Conservation (phyloP, 2,888 invertebrate species). For the Chloroclystis v-ata region DNA sequence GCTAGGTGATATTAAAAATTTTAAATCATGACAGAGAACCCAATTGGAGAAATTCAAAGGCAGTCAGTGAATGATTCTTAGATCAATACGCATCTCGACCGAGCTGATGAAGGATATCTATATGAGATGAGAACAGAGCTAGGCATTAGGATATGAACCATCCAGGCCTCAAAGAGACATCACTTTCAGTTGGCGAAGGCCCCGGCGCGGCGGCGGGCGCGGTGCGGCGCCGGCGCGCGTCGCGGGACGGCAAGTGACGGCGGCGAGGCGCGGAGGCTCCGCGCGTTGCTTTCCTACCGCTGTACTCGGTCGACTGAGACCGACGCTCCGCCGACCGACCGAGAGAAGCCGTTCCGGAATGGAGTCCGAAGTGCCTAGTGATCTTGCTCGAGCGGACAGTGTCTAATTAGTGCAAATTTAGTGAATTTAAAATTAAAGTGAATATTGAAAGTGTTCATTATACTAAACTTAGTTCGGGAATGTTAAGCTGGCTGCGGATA, state of each 20-base stretch:
- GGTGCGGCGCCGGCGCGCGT: conserved; percentile 80
- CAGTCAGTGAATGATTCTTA: too few relatives aligned
- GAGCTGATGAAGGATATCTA: too few relatives aligned
- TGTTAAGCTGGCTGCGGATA: conserved; percentile 6
- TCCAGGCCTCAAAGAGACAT: neutral
- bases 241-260: conserved; percentile 87
- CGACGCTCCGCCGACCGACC: conserved; percentile 18
- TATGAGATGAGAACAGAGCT: neutral
- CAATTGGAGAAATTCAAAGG: too few relatives aligned
- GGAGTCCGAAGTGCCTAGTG: too few relatives aligned
- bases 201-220: conserved; percentile 42
- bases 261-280: conserved; percentile 74
- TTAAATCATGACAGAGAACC: too few relatives aligned
- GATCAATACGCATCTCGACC: too few relatives aligned
- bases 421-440: conserved; percentile 18
- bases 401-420: conserved; percentile 21
- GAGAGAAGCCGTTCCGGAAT: neutral
- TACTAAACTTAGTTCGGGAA: conserved; percentile 13
- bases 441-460: conserved; percentile 25
- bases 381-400: too few relatives aligned
- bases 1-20: too few relatives aligned
- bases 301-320: conserved; percentile 34
- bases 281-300: conserved; percentile 35
- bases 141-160: neutral
- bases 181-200: conserved; percentile 55